Percentiles rank a stretch among this genome's conserved stretches.
Conservation (phyloP, 1,140 invertebrate species). For the Megalonaias nervosa region DNA sequence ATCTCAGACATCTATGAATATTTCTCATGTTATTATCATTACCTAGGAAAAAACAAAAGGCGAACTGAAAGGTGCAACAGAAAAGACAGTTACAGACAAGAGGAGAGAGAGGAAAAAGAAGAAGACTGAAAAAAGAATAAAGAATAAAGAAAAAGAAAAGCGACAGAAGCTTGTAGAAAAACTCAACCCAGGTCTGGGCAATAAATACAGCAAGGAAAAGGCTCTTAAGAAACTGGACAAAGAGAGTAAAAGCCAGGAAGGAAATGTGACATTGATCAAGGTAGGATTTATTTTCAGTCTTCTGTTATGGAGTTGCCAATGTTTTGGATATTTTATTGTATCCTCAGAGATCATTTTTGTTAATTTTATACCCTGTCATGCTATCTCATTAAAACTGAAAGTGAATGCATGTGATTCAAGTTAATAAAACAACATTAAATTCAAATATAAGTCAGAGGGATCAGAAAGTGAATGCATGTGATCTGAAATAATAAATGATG, state of each 20-base stretch:
- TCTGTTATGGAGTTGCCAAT: no score
- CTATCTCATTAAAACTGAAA: no score
- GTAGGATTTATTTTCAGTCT: slow-evolving; percentile 33
- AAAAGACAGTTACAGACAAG: slow-evolving; percentile 89
- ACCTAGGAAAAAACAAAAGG: slow-evolving; percentile 80
- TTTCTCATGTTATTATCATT: not conserved
- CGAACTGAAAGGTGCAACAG: slow-evolving; percentile 84
- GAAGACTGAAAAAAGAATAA: slow-evolving; percentile 75
- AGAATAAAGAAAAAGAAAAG: slow-evolving; percentile 49
- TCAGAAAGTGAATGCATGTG: no score
- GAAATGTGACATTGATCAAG: slow-evolving; percentile 60
- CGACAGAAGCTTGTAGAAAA: slow-evolving; percentile 58
- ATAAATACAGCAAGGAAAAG: slow-evolving; percentile 76
- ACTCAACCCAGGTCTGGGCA: slow-evolving; percentile 73
- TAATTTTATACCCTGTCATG: no score
- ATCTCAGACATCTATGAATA: not conserved
- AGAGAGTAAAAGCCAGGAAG: slow-evolving; percentile 47
- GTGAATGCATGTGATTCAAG: no score
- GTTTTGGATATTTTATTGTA: no score
- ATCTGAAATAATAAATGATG: no score
- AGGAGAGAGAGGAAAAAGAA: slow-evolving; percentile 91
- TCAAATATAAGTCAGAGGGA: no score
- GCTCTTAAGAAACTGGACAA: slow-evolving; percentile 74
- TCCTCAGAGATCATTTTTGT: no score
- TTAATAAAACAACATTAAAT: no score